These are phyloP conservation scores for Menidia beryllina DNA, from an alignment of 2,113 vertebrate genomes.

Conservation along the genomic window DNA sequence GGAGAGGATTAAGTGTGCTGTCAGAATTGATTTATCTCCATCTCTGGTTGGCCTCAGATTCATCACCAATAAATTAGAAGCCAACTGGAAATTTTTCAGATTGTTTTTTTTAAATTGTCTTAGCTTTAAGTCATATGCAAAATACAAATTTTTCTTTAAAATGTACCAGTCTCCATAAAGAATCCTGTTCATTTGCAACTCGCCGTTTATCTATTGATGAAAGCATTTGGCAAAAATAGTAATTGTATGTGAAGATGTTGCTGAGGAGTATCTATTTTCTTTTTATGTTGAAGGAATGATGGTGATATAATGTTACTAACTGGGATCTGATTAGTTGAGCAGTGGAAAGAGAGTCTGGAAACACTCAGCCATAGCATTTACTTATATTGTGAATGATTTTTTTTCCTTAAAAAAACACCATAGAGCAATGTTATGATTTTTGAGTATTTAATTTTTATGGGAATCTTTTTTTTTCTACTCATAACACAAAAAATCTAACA, in stretches of 20 bases:
- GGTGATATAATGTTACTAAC: not conserved
- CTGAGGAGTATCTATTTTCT: not conserved
- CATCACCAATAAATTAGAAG: conserved; percentile 34
- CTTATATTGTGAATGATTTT: not conserved
- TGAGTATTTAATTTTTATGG: not conserved
- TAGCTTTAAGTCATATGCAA: not conserved
- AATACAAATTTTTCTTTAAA: not conserved
- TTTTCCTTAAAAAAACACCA: not conserved
- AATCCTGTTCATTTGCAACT: not conserved
- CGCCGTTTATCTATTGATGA: conserved; percentile 3
- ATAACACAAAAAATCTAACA: too few species aligned
- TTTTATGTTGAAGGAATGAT: not conserved
- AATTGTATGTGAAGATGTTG: not conserved
- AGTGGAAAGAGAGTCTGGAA: too few species aligned
- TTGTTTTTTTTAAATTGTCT: conserved; percentile 23
- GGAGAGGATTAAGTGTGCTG: not conserved
- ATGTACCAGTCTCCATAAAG: not conserved
- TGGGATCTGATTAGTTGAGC: not conserved
- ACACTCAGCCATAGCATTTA: not conserved
- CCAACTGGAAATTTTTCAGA: conserved; percentile 1
- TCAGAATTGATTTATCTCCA: conserved; percentile 38
- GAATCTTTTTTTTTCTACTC: not conserved
- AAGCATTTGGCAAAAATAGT: not conserved
- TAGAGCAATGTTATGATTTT: not conserved
- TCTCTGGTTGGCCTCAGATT: conserved; percentile 38